Base-by-base conservation (phyloP, 2,113 vertebrate species). In the Prionailurus viverrinus region DNA sequence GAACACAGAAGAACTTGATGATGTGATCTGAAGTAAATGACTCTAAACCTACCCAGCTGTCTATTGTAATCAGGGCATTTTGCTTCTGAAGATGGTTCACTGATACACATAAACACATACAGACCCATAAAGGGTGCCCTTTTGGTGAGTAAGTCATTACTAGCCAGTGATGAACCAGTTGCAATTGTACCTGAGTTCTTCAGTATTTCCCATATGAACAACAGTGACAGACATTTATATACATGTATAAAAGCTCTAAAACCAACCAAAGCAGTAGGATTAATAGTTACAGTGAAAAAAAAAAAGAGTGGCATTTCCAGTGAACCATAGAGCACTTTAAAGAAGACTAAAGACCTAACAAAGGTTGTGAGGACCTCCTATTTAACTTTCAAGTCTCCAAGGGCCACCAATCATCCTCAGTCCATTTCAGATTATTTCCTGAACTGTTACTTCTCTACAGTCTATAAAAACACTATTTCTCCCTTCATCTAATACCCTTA, bases 341-440 rank as follows among this genome's bases (percentile, higher is more conserved):
- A 83, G 39, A 92, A 91, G 65, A 89, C 41, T 45, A 71, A 93
- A 61, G 63, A 68, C 27, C 36, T 53, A 65, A 51, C 16, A 74
- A 88, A 93, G n/a, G 14, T 65, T 91, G 94, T 63, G 73, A 69
- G 55, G 82, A 93, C 55, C 82, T 96, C 79, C 33, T 96, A 90
- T 87, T 98, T 97, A 95, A 98, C 97, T 97, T 95, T 76, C 45
- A 89, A 14, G 1, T 97, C 97, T 98, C 95, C 68, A 13, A 80
- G 86, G 97, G 93, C 80, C 91, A 96, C 97, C 80, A 89, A 76
- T 95, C 97, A 97, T 97, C 97, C 41, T 98, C 58, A 97, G 95
- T 97, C 92, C 93, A 98, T 98, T 97, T 96, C 93, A 98, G 97
- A 96, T 98, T 98, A 97, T 97, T 98, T 98, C 96, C 97, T 96